Conservation (phyloP, 2,113 vertebrate genomes). For the Acrocephalus kingi region DNA sequence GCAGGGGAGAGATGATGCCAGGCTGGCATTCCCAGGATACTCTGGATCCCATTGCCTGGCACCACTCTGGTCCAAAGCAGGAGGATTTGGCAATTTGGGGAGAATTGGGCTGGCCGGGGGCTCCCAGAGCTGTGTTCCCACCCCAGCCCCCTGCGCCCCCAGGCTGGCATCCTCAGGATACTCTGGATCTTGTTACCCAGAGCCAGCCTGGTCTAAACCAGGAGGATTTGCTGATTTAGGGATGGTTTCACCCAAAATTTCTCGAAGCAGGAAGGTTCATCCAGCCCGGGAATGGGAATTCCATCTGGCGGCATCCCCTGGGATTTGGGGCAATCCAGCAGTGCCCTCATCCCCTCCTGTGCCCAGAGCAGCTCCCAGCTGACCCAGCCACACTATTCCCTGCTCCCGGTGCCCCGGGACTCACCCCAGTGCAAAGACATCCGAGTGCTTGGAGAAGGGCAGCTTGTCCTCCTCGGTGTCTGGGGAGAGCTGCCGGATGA, state of each 20-base stretch:
- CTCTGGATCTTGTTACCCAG: accelerated
- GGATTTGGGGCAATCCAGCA: accelerated
- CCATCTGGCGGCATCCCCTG: accelerated
- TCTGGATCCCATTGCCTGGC: background rate
- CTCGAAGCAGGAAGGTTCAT: accelerated
- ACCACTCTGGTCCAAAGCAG: background rate
- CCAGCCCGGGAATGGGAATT: accelerated
- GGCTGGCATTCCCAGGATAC: background rate
- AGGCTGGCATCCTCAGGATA: background rate
- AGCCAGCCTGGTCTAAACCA: background rate
- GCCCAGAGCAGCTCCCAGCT: background rate
- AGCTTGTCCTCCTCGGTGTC: conserved; percentile 98
- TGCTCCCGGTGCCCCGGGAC: background rate
- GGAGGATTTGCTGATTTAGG: background rate
- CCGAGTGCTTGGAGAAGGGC: conserved; percentile 97
- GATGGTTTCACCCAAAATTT: background rate
- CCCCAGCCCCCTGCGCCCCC: background rate
- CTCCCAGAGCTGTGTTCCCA: background rate
- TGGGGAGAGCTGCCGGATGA: conserved; percentile 93
- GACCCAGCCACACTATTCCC: accelerated
- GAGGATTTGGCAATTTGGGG: background rate
- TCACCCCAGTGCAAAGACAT: conserved; percentile 97
- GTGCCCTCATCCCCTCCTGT: accelerated
- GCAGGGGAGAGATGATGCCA: too few relatives aligned
- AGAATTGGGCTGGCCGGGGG: background rate